phyloP scores from a whole-genome alignment of 2,113 vertebrate species.

The Ammospiza caudacuta region DNA sequence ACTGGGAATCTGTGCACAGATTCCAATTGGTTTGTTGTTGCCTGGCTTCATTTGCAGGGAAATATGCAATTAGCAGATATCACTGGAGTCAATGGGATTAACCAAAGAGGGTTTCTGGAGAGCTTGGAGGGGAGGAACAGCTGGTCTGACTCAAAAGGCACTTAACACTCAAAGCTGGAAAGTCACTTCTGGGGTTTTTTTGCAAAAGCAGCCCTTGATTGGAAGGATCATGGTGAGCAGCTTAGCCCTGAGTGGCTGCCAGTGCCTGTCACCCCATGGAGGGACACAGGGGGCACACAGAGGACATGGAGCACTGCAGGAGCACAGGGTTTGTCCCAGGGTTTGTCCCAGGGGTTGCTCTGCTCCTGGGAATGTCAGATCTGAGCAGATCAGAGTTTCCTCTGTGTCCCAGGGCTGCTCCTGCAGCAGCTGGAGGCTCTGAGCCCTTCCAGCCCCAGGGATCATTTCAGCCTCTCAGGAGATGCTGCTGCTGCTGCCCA shows the following conservation, averaged over 20 bases:
- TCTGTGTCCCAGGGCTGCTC: not conserved
- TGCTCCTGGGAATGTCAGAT: not conserved
- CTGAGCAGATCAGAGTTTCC: not conserved
- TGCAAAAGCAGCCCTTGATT: not conserved
- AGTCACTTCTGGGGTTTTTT: not conserved
- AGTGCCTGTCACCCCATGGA: not conserved
- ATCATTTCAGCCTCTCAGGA: not conserved
- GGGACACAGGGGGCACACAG: not conserved
- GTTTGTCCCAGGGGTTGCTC: not conserved
- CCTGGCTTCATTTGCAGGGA: not conserved
- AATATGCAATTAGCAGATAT: constrained; percentile 38
- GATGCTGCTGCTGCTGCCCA: not conserved
- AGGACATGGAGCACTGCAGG: not conserved
- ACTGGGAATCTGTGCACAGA: not conserved
- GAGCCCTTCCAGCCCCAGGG: not conserved
- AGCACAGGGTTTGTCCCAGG: not conserved
- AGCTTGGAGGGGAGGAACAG: constrained; percentile 35
- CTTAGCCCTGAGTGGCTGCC: not conserved
- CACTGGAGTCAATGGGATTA: constrained; percentile 17
- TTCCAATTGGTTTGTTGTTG: not conserved
- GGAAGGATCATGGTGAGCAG: not conserved
- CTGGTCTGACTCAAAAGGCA: constrained; percentile 9
- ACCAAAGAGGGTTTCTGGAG: constrained; percentile 23
- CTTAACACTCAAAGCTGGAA: constrained; percentile 21
- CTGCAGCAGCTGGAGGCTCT: not conserved